Evolutionary conservation across 1,140 invertebrate species (phyloP).

Genomic region (Samia ricini): DNA sequence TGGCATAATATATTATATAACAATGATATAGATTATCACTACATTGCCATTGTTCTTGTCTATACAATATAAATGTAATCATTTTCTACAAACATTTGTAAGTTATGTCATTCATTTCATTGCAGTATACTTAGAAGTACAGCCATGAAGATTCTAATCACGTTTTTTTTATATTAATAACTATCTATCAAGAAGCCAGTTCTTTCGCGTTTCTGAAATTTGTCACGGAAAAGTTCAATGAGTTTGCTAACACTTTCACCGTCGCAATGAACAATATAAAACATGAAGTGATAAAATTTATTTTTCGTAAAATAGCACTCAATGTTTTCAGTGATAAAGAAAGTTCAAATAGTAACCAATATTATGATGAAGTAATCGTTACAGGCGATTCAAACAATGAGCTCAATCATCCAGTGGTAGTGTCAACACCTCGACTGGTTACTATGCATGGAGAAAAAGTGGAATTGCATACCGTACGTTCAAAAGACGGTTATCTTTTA

Average conservation of each 20-base stretch:
- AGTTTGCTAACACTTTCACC: constrained; percentile 25
- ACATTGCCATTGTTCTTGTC: neutral
- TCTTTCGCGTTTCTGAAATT: constrained; percentile 23
- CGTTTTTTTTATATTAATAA: constrained; percentile 13
- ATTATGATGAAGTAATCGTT: neutral
- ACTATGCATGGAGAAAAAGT: constrained; percentile 80
- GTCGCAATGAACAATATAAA: constrained; percentile 24
- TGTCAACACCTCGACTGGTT: constrained; percentile 78
- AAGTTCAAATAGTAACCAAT: neutral
- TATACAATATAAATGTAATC: neutral
- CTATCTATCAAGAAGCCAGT: neutral
- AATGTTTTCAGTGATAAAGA: neutral
- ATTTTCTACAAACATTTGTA: neutral
- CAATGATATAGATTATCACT: constrained; percentile 3
- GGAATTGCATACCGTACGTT: constrained; percentile 81
- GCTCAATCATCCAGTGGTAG: constrained; percentile 33
- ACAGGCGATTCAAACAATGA: constrained; percentile 21
- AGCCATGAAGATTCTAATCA: constrained; percentile 17
- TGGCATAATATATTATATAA: neutral
- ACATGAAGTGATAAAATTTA: constrained; percentile 23
- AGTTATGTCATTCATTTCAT: neutral
- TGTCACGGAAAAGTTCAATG: constrained; percentile 29
- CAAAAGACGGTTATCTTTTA: constrained; percentile 66
- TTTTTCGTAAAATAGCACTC: constrained; percentile 9
- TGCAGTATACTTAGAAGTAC: neutral